Conservation (phyloP, 2,888 invertebrate genomes). For the Taphrorychus bicolor region DNA sequence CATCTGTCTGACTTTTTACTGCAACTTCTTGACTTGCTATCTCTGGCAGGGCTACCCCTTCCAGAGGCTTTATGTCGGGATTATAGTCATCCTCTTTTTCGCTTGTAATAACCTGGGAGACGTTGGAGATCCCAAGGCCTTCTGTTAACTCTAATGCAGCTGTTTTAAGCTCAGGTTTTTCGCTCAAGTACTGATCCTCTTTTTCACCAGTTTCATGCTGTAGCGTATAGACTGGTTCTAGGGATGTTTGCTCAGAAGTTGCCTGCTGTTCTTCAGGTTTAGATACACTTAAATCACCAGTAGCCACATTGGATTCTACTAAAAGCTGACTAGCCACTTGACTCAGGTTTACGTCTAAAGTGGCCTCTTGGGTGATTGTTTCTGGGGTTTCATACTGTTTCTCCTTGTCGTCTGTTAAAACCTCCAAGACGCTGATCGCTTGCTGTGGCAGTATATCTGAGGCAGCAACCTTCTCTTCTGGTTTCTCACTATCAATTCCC, state of each 20-base stretch:
- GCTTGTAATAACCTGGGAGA: constrained; percentile 58
- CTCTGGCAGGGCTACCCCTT: constrained; percentile 58
- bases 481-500: constrained; percentile 50
- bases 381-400: constrained; percentile 56
- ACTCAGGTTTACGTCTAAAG: constrained; percentile 60
- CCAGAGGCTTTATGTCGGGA: constrained; percentile 54
- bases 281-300: constrained; percentile 49
- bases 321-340: constrained; percentile 62
- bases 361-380: constrained; percentile 59
- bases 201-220: constrained; percentile 63
- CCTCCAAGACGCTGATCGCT: constrained; percentile 62
- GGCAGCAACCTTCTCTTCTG: constrained; percentile 53
- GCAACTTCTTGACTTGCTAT: constrained; percentile 61
- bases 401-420: constrained; percentile 62
- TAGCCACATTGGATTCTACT: constrained; percentile 59
- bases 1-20: constrained; percentile 60
- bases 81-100: constrained; percentile 61
- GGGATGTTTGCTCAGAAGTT: constrained; percentile 59
- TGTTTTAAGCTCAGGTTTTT: constrained; percentile 53
- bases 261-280: constrained; percentile 61
- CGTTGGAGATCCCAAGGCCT: constrained; percentile 55
- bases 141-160: constrained; percentile 54
- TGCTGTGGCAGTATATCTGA: constrained; percentile 58
- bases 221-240: constrained; percentile 63
- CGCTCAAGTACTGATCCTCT: constrained; percentile 57